Base-by-base conservation (phyloP, 2,888 invertebrate species). In the Endotricha flammealis region DNA sequence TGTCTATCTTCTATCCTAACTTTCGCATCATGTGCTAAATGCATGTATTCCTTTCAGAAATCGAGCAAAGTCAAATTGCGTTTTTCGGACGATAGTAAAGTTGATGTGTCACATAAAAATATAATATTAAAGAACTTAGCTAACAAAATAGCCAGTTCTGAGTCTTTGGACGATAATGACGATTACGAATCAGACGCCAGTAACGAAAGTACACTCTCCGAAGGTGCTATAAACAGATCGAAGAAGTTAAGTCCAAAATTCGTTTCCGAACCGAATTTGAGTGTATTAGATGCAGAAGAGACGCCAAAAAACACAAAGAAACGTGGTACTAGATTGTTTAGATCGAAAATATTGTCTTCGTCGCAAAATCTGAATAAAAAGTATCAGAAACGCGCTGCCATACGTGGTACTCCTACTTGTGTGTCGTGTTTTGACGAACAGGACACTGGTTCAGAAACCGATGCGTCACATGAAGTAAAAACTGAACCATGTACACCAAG, bases 241-340 rank as follows among this genome's bases (percentile, higher is more conserved):
- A 57, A 61, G 17, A 85, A 79, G 57, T 36, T 59, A 2, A 87
- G 87, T 37, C 87, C 87, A 0, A 87, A 86, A 50, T 87, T 87
- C 50, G 85, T 80, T 0, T 87, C 87, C 0, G 87, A 87, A 46
- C 87, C 87, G 0, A 87, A 87, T 47, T 49, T 87, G 13, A 87
- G 85, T 39, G 57, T 66, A 6, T 24, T 87, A 24, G 86, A 82
- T 23, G 28, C 58, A 16, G 81, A 77, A 2, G 82, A 78, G 44
- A 86, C 87, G 2, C 86, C 86, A 0, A 87, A 85, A 42, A 82
- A 79, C 29, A 62, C 72, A 0, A 86, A 83, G 46, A 81, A 78
- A 44, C 55, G 63, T 1, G 64, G 63, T 0, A 67, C 74, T 2
- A 57, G 86, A 46, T 47, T 87, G 35, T 87, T 86, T 52, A 70